Evolutionary conservation across 1,140 invertebrate genomes (phyloP), one percentile per base, ranked within the genome.

Genomic region (Pemphigus obesinymphae): DNA sequence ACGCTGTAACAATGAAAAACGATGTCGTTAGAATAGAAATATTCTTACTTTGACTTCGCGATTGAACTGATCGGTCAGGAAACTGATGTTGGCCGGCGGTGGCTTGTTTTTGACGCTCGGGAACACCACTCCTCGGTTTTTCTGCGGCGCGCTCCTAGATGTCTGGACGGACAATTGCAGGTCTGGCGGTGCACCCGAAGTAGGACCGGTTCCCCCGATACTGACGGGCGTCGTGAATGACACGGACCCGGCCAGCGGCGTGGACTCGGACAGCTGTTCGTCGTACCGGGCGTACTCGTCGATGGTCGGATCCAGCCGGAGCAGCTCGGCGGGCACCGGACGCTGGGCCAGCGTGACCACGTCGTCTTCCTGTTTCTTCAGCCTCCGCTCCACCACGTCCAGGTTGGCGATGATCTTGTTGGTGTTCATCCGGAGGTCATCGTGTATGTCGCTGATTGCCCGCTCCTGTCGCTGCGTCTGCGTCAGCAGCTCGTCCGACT

Each of bases 31-130:
- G n/a, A n/a, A n/a, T n/a, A n/a, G 43, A 1, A 61, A 29, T 6
- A 7, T 17, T 26, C 90, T 91, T 89, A 95, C 94, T 91, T 93
- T 95, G 83, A 95, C 90, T 86, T 95, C 93, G 87, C 93, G 93
- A 84, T 93, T 90, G 68, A 83, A 82, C 26, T 84, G 75, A 84
- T 94, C 93, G 7, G 91, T 93, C 26, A 91, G 90, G 85, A 94
- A 94, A 13, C 93, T 94, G 81, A 92, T 93, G 87, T 95, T 95
- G 10, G 92, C 90, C 40, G 92, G 90, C 82, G 92, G 91, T 6
- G 94, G 94, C 85, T 96, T 96, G 86, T 95, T 95, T 86, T 95
- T 95, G 17, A 96, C 93, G 84, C 93, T 95, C 0, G 94, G 94
- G 88, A 96, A 96, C 86, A 96, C 95, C 84, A 96, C 91, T 61